Conservation (phyloP, 2,888 invertebrate genomes). For the Melanostoma scalare region DNA sequence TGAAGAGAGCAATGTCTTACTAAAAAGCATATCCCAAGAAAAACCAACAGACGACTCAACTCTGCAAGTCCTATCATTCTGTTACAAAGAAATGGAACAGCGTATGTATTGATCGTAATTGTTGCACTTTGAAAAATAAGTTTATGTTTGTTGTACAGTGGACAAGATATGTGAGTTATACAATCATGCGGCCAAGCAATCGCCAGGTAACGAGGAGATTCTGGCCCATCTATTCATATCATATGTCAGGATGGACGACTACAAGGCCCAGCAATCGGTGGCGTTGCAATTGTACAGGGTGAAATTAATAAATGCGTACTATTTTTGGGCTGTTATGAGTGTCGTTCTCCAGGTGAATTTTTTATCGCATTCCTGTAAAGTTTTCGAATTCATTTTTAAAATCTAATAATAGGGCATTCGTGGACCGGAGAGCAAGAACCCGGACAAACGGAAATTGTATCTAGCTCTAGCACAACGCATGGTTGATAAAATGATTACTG, state of each 20-base stretch:
- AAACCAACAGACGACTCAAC: constrained; percentile 95
- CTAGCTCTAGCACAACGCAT: constrained; percentile 95
- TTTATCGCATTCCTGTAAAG: constrained; percentile 3
- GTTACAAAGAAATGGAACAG: constrained; percentile 95
- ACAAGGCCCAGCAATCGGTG: constrained; percentile 93
- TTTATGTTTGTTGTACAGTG: constrained; percentile 84
- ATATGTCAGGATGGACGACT: constrained; percentile 94
- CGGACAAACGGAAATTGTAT: constrained; percentile 86
- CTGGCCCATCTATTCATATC: constrained; percentile 97
- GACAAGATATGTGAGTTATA: constrained; percentile 94
- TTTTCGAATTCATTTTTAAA: background rate
- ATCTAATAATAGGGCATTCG: constrained; percentile 80
- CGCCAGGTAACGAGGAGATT: constrained; percentile 95
- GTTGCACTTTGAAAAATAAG: constrained; percentile 33
- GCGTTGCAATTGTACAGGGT: constrained; percentile 95
- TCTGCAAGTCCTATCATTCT: constrained; percentile 96
- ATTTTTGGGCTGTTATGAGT: constrained; percentile 99
- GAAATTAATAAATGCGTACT: constrained; percentile 96
- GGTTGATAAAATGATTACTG: constrained; percentile 93
- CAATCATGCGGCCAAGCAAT: constrained; percentile 92
- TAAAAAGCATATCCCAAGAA: constrained; percentile 90
- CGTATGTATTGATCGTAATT: constrained; percentile 83
- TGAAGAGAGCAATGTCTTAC: constrained; percentile 89
- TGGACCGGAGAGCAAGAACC: constrained; percentile 83
- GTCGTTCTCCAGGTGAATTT: constrained; percentile 92